Evolutionary conservation across 2,797 vertebrate species (phyloP).

Genomic region (Nyctibius grandis): DNA sequence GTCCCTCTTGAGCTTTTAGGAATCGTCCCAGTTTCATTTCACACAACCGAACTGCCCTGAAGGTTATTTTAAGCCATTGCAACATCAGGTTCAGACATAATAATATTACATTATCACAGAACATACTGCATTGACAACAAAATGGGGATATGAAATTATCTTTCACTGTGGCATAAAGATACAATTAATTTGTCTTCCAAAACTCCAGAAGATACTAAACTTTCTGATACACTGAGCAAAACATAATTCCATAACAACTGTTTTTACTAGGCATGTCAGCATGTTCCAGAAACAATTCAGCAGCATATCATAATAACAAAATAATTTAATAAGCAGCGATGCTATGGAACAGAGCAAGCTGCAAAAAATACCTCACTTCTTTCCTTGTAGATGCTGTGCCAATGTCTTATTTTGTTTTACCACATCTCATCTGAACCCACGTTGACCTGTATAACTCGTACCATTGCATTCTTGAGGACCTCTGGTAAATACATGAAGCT

Average conservation of each 20-base stretch:
- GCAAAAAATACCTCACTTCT: neutral
- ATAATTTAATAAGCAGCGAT: neutral
- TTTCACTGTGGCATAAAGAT: neutral
- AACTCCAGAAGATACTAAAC: neutral
- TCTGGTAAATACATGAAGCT: neutral
- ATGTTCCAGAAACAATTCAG: neutral
- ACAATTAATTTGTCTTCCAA: neutral
- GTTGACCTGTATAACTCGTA: neutral
- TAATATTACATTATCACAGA: neutral
- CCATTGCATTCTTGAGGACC: neutral
- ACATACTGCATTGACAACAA: neutral
- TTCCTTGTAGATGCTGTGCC: neutral
- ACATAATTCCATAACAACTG: neutral
- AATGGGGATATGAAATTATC: neutral
- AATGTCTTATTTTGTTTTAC: neutral
- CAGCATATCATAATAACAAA: neutral
- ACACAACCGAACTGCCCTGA: neutral
- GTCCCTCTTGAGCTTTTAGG: conserved; percentile 19
- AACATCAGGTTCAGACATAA: neutral
- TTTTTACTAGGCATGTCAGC: neutral
- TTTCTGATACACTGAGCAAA: neutral
- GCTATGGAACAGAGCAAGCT: neutral
- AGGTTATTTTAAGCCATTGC: conserved; percentile 28
- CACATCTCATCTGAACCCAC: neutral
- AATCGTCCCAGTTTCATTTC: conserved; percentile 15